A percentile compares a stretch with the other conserved stretches of the same genome.
Conservation (phyloP, 64 coral and sea anemone species). For the Porites australiensis region DNA sequence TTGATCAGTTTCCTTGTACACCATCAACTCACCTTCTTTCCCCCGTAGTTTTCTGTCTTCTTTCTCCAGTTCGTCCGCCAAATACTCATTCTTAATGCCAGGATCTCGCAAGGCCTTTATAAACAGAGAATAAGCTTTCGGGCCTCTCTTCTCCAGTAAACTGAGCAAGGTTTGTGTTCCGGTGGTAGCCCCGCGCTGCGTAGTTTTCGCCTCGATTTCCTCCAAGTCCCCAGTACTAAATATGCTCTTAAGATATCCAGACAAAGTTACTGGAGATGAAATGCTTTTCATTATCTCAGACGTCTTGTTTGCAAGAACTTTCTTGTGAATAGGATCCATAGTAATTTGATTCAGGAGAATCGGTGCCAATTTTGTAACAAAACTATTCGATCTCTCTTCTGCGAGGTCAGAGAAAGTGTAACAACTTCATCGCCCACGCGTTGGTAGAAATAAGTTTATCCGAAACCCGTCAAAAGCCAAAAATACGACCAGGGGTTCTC, state of each 20-base stretch:
- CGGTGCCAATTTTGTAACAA: neutral
- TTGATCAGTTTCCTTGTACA: neutral
- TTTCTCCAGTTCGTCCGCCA: neutral
- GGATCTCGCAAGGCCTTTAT: neutral
- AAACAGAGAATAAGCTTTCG: slow-evolving; percentile 3
- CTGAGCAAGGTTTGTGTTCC: slow-evolving; percentile 9
- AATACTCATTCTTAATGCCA: neutral
- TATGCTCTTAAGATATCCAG: neutral
- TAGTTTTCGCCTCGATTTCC: neutral
- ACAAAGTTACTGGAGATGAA: neutral
- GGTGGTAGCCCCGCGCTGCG: neutral
- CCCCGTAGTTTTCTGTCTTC: slow-evolving; percentile 13
- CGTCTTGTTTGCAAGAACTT: slow-evolving; percentile 7
- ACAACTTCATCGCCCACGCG: neutral
- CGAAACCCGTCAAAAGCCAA: slow-evolving; percentile 24
- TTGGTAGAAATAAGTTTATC: neutral
- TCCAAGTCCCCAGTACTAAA: neutral
- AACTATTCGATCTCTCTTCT: neutral
- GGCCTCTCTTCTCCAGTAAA: slow-evolving; percentile 50
- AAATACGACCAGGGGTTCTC: slow-evolving; percentile 33
- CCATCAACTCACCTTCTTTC: neutral
- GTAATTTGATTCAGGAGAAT: neutral
- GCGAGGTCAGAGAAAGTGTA: neutral
- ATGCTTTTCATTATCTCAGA: neutral
- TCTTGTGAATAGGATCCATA: slow-evolving; percentile 24